Evolutionary conservation across 30 jellyfish, hydroid and myxozoan species (phyloP), one percentile per base, ranked within the genome.

Genomic region (Chrysaora quinquecirrha): DNA sequence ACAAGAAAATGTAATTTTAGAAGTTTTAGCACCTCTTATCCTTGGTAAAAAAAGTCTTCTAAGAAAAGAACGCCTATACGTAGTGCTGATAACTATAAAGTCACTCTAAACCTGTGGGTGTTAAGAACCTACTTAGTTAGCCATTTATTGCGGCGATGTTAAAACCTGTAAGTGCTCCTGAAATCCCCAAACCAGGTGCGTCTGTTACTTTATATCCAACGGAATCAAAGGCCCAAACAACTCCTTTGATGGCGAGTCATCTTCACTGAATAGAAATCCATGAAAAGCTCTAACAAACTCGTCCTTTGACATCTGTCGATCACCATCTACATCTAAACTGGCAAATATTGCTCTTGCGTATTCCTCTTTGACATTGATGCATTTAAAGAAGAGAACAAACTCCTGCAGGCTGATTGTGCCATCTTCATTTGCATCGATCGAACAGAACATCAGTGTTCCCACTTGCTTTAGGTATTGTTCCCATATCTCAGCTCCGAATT

Each of bases 291-390:
- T 35, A 0, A 71, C 79, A 73, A 82, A 82, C 48, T 82, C 92
- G 48, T 28, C 71, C 31, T 47, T 82, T 28, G 78, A 66, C 29
- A 82, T 70, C 75, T 68, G 63, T 3, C 92, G 56, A 78, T 82
- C 85, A 21, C 52, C 73, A 74, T 82, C 56, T n/a, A 62, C 61
- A 56, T 82, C 92, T 50, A 82, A 16, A 3, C 79, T 38, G 1
- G 92, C 92, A 46, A 82, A 82, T n/a, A 82, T 82, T 23, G 68
- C 84, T 48, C 92, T 56, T 43, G 92, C 92, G 24, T 20, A 67
- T 6, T 64, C 22, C 23, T 70, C 92, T 21, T 82, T 54, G 22
- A 82, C 92, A 27, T 82, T 75, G 31, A 82, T 82, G 73, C 92
- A 82, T 25, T 82, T 82, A 71, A 82, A 82, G 71, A 82, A 82